These are phyloP conservation scores for Orchesella cincta DNA, from an alignment of 1,140 invertebrate species.

Conservation along the genomic window DNA sequence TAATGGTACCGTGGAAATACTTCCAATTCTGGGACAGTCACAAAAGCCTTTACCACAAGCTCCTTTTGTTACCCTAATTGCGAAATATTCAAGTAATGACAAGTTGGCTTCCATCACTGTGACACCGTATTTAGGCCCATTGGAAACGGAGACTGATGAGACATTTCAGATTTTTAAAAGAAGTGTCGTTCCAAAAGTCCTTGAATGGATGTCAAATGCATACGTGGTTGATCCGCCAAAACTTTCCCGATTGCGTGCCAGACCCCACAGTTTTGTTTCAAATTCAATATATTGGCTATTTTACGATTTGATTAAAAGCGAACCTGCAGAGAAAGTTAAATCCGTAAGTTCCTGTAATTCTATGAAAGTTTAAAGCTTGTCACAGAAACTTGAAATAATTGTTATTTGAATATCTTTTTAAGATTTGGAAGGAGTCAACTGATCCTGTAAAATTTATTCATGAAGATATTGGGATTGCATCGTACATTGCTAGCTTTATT, in stretches of 20 bases:
- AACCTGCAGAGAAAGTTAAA: neutral
- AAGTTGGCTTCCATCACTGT: neutral
- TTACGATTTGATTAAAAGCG: neutral
- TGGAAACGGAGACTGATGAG: neutral
- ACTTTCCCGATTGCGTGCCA: neutral
- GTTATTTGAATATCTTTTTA: neutral
- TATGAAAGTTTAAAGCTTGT: too few relatives aligned
- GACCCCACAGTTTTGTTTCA: neutral
- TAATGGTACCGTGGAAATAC: neutral
- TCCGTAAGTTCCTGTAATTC: neutral
- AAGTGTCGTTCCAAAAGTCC: neutral
- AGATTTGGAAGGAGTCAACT: slow-evolving; percentile 83
- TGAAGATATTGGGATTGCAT: slow-evolving; percentile 93
- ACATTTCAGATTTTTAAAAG: neutral
- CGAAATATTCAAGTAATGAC: neutral
- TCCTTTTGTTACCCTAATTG: neutral
- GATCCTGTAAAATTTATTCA: slow-evolving; percentile 93
- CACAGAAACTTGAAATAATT: neutral
- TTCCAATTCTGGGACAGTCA: neutral
- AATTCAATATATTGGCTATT: slow-evolving; percentile 13
- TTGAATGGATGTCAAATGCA: slow-evolving; percentile 11
- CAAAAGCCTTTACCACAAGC: neutral
- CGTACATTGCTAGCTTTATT: slow-evolving; percentile 85
- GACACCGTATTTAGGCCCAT: neutral
- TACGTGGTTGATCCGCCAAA: neutral